These are phyloP conservation scores for Triplophysa tibetana DNA, from an alignment of 2,113 vertebrate species.

Conservation along the genomic window DNA sequence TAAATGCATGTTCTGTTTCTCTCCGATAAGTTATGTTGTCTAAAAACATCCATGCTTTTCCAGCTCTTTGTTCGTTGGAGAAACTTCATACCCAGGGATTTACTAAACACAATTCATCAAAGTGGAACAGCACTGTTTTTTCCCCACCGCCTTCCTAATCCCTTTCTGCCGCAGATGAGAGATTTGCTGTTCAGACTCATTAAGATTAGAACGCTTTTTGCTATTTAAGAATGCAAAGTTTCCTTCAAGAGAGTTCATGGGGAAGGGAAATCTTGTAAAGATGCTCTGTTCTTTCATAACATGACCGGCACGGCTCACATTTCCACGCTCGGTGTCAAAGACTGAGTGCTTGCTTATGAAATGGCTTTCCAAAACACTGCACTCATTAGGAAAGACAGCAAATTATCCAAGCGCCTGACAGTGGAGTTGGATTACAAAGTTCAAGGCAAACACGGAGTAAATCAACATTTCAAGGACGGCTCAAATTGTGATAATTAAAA, in stretches of 20 bases:
- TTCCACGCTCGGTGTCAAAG: conserved; percentile 71
- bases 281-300: conserved; percentile 66
- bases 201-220: conserved; percentile 81
- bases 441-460: conserved; percentile 28
- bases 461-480: conserved; percentile 3
- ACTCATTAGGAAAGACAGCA: conserved; percentile 41
- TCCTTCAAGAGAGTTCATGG: conserved; percentile 73
- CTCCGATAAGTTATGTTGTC: conserved; percentile 80
- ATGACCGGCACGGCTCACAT: conserved; percentile 71
- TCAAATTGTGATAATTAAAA: conserved; percentile 41
- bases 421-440: conserved; percentile 21
- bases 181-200: conserved; percentile 82
- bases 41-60: conserved; percentile 73
- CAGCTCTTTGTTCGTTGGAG: conserved; percentile 73
- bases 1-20: conserved; percentile 81
- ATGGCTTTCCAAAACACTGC: conserved; percentile 56
- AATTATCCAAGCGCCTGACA: conserved; percentile 36
- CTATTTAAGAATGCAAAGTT: conserved; percentile 82
- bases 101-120: conserved; percentile 84
- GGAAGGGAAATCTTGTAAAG: conserved; percentile 74
- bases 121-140: conserved; percentile 74
- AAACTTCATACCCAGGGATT: conserved; percentile 79
- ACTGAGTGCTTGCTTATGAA: conserved; percentile 72
- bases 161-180: conserved; percentile 80
- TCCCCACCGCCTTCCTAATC: conserved; percentile 73